Evolutionary conservation across 1,140 invertebrate genomes (phyloP), one percentile per base, ranked within the genome.

Genomic region (Pachyrhynchus sulphureomaculatus): DNA sequence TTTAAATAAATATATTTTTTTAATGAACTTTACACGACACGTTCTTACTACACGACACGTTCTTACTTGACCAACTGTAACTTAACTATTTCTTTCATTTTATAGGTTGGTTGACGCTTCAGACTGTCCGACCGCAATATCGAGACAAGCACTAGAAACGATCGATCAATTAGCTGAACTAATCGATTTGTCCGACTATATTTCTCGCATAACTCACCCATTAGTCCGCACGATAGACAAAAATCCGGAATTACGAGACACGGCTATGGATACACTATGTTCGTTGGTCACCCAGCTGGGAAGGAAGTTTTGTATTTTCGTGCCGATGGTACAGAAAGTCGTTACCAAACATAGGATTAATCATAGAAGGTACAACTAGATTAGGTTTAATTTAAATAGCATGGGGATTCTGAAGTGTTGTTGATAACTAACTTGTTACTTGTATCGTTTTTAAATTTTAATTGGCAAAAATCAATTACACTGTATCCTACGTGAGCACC

Each of bases 201-300:
- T 91, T 0, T 95, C 94, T 0, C 83, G 92, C 54, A 95, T 99
- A 51, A 88, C 98, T 29, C 96, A 98, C 78, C 92, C 95, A 0
- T 74, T 98, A 34, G 87, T 91, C 0, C 80, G 95, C 21, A 92
- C 90, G 0, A 76, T 98, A 36, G 95, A 98, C 67, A 86, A 84
- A 0, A 89, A 85, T 70, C 87, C 91, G 0, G 88, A 93, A 37
- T 75, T 96, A 24, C 82, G 93, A 2, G 76, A 77, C 4, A 85
- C 86, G 4, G 92, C 92, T 0, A 95, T 98, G 92, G 92, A 96
- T 47, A 94, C 94, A 0, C 78, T 98, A 0, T 92, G 92, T 69
- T 86, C 93, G 0, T 72, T 98, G 33, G 87, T 96, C 3, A 81
- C 89, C 13, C 95, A 98, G 75, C 79, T 98, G 32, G 93, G 93